Base-by-base conservation (phyloP, 2,113 vertebrate genomes). In the Parus major region DNA sequence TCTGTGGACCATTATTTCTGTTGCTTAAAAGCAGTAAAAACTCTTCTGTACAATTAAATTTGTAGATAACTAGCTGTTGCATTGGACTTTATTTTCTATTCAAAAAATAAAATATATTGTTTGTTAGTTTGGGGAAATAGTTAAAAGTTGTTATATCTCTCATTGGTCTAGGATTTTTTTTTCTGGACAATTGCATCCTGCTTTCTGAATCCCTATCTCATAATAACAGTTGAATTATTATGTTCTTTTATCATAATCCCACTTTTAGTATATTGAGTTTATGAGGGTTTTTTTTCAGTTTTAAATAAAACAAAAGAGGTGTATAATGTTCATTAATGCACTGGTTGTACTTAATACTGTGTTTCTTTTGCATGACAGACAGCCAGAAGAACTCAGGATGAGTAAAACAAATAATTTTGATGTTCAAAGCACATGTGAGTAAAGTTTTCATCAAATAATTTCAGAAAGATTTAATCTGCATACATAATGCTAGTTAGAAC, bases 341-440 rank as follows among this genome's bases (percentile, higher is more conserved):
- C 23, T 42, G 55, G 17, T 33, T n/a, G n/a, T 31, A 80, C 93
- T 95, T 97, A 52, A 90, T 68, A 21, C 36, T 15, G 94, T 36
- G 1, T 91, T 95, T 90, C 41, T 88, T 96, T 96, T 93, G 87
- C 25, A n/a, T 96, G 81, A 93, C 65, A 79, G 82, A 3, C 31
- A 78, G 41, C 63, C 68, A 53, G 80, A 95, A 92, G 29, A 79
- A 52, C 31, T 86, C 60, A 97, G 82, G 89, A 98, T 98, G 98
- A 98, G 95, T 92, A 89, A 97, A 93, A 84, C 2, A 16, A 94
- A 70, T 70, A 52, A 94, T 69, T 82, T 69, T 81, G 90, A 85
- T 20, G 46, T 92, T 92, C 92, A 93, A 86, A 97, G 50, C 35
- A 65, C 95, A 19, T 36, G 98, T 98, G 96, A 98, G 98, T 98